Evolutionary conservation across 1,140 invertebrate genomes (phyloP).

Genomic region (Lordiphosa stackelbergi): DNA sequence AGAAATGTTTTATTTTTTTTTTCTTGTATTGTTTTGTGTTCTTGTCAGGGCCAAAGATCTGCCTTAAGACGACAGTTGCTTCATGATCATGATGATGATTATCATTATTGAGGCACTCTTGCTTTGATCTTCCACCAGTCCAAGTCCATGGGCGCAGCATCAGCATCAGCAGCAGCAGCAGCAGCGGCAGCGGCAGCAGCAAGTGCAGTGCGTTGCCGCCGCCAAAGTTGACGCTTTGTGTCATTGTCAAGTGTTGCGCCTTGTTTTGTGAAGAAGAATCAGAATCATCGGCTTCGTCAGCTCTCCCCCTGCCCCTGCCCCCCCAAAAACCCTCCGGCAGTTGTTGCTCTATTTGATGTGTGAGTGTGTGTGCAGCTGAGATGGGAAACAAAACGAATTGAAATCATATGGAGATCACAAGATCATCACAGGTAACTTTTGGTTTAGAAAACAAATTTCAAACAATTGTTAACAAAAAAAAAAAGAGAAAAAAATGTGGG

Average conservation of each 20-base stretch:
- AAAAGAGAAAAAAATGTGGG: too few species aligned
- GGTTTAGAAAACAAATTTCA: constrained; percentile 3
- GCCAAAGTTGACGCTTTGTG: constrained; percentile 73
- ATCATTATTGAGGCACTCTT: constrained; percentile 76
- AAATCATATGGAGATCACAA: too few species aligned
- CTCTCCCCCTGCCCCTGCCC: too few species aligned
- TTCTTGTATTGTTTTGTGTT: not conserved
- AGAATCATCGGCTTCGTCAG: not conserved
- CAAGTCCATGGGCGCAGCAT: constrained; percentile 2
- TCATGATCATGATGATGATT: constrained; percentile 62
- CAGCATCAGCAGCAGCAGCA: not conserved
- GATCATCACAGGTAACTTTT: too few species aligned
- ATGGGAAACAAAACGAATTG: constrained; percentile 1
- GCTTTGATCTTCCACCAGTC: constrained; percentile 58
- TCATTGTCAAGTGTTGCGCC: constrained; percentile 70
- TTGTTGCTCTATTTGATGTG: too few species aligned
- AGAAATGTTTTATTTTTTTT: constrained; percentile 1
- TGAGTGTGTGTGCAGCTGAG: too few species aligned
- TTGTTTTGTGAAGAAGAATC: constrained; percentile 26
- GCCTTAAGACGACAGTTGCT: constrained; percentile 58
- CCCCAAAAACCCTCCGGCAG: too few species aligned
- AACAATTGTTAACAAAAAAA: too few species aligned
- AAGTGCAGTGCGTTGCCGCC: constrained; percentile 56
- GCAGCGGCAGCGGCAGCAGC: constrained; percentile 23
- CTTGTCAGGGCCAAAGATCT: constrained; percentile 39